Percentiles rank a stretch among this genome's conserved stretches.
Evolutionary conservation across 2,888 invertebrate genomes (phyloP).

Genomic region (Tinea pellionella): DNA sequence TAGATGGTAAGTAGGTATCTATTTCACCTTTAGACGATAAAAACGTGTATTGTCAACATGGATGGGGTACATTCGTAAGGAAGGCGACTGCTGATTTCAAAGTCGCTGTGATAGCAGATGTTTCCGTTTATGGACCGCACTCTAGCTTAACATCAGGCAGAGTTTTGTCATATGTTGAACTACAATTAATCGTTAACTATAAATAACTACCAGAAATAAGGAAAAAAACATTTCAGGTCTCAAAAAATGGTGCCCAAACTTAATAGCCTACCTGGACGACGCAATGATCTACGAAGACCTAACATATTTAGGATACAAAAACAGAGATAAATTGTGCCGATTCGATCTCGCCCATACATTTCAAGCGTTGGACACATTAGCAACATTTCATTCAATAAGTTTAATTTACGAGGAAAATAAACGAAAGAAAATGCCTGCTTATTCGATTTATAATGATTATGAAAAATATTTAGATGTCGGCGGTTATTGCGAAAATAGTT

Average conservation of each 20-base stretch:
- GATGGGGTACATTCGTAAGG: too few relatives aligned
- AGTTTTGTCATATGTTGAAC: too few relatives aligned
- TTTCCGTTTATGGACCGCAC: too few relatives aligned
- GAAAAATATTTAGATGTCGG: conserved; percentile 29
- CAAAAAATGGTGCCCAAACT: conserved; percentile 42
- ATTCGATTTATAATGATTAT: conserved; percentile 38
- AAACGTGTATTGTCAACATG: too few relatives aligned
- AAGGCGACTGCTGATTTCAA: too few relatives aligned
- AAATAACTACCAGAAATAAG: background rate
- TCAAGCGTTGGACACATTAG: conserved; percentile 51
- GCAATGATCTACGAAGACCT: conserved; percentile 56
- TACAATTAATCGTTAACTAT: too few relatives aligned
- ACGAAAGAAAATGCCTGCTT: conserved; percentile 29
- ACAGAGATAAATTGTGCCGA: conserved; percentile 38
- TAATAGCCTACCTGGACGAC: conserved; percentile 34
- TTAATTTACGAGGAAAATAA: conserved; percentile 58
- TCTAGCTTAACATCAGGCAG: too few relatives aligned
- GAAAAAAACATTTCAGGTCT: conserved; percentile 26
- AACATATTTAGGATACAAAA: conserved; percentile 34
- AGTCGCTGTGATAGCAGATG: too few relatives aligned
- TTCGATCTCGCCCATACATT: conserved; percentile 59
- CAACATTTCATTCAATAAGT: conserved; percentile 62
- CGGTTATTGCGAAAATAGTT: conserved; percentile 33
- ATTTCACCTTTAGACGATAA: too few relatives aligned
- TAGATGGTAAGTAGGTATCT: conserved; percentile 41